Evolutionary conservation across 2,888 invertebrate species (phyloP), one percentile per base, ranked within the genome.

Genomic region (Crepidodera aurea): DNA sequence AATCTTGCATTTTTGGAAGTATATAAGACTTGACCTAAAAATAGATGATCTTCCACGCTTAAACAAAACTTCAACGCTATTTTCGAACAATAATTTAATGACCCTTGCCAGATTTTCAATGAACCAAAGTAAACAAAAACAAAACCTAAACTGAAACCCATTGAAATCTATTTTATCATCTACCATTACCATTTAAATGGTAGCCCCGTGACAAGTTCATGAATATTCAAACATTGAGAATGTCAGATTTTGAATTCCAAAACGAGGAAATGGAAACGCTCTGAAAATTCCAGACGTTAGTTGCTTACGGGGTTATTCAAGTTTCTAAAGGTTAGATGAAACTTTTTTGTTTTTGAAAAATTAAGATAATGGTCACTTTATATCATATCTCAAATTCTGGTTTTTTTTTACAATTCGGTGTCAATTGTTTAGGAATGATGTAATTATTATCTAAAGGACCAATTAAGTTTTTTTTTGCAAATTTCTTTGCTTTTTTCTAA

Each of bases 171-270:
- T 44, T 44, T 22, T n/a, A 32, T 32, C 32, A 32, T 32, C 32
- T n/a, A 15, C n/a, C 44, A 44, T 22, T 44, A 59, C 40, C 42
- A 34, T 42, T 32, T 51, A 39, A 19, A 51, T 40, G 25, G 15
- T 42, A 13, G 44, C 16, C 25, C 32, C 51, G 51, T 25, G 34
- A 15, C 29, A 54, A 4, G 18, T 42, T 55, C 50, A 61, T 55
- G 60, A 60, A 60, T 60, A 60, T 60, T 60, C 53, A 61, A 18
- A 48, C 32, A 32, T 32, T 32, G 2, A 4, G 6, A 22, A 37
- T 2, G 16, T 12, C 12, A 42, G 32, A 42, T 42, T 55, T 51
- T 15, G 22, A 50, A 50, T 56, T 44, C 51, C 42, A n/a, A 44
- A 56, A 25, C 34, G 46, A 37, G 48, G 12, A 18, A 32, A 51